phyloP scores from a whole-genome alignment of 2,797 vertebrate genomes.

The Typhlichthys subterraneus region DNA sequence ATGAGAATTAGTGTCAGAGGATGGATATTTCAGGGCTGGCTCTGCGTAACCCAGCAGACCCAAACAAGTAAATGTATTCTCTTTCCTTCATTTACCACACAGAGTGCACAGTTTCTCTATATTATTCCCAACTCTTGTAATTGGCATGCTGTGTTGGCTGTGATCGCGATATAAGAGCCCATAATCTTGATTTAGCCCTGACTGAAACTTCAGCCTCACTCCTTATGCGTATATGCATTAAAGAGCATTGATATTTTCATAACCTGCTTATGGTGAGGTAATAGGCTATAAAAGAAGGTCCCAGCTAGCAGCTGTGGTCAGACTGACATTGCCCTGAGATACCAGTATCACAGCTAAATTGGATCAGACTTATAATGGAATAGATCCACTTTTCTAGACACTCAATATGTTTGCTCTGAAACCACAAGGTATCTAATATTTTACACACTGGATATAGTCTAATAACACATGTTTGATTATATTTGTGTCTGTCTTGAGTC shows the following conservation, averaged over 20 bases:
- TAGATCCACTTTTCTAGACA: conserved; percentile 35
- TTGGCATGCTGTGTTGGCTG: conserved; percentile 11
- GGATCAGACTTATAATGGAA: conserved; percentile 53
- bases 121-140: neutral
- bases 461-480: conserved; percentile 1
- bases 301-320: conserved; percentile 73
- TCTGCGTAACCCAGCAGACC: conserved; percentile 12
- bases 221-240: conserved; percentile 45
- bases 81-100: no score
- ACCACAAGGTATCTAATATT: conserved; percentile 17
- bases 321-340: conserved; percentile 60
- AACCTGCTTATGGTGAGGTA: conserved; percentile 77
- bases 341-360: conserved; percentile 36
- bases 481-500: neutral
- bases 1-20: conserved; percentile 19
- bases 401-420: conserved; percentile 22
- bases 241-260: conserved; percentile 79
- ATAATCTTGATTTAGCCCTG: conserved; percentile 55
- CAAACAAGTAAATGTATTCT: neutral
- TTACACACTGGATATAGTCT: neutral
- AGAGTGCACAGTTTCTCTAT: neutral
- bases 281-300: conserved; percentile 71
- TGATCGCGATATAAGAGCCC: conserved; percentile 15
- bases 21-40: conserved; percentile 17
- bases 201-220: conserved; percentile 45